Evolutionary conservation across 53 echinoderm and acorn worm species (phyloP).

Genomic region (Astropecten irregularis): DNA sequence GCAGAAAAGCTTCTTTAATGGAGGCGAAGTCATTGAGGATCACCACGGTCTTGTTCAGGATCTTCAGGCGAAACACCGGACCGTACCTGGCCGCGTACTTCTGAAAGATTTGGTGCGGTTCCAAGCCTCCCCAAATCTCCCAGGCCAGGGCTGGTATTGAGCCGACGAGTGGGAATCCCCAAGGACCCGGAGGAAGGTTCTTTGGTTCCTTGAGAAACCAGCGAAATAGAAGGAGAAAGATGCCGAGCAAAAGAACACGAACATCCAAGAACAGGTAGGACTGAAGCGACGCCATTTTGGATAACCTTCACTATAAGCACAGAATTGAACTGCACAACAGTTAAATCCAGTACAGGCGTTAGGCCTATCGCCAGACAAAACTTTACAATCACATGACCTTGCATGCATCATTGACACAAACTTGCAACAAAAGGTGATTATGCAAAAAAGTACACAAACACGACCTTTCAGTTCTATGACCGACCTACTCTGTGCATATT

Average conservation of each 20-base stretch:
- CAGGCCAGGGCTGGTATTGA: background rate
- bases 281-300: background rate
- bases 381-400: no score
- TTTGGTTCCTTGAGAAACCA: slow-evolving; percentile 5
- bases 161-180: slow-evolving; percentile 15
- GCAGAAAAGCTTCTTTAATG: slow-evolving; percentile 27
- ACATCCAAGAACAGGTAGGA: background rate
- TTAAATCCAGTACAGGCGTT: no score
- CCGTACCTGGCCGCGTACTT: slow-evolving; percentile 28
- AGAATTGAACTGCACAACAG: no score
- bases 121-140: slow-evolving; percentile 14
- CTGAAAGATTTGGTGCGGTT: slow-evolving; percentile 10
- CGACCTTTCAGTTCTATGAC: no score
- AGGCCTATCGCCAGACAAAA: no score
- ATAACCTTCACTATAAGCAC: no score
- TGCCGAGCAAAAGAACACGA: background rate
- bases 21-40: slow-evolving; percentile 40
- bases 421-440: no score
- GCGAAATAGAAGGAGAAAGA: background rate
- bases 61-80: slow-evolving; percentile 7
- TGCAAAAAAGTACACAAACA: no score
- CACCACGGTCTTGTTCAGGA: slow-evolving; percentile 6
- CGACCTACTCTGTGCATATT: no score
- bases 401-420: no score
- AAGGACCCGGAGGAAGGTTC: slow-evolving; percentile 24